Evolutionary conservation across 2,888 invertebrate species (phyloP), one percentile per base, ranked within the genome.

Genomic region (Apotomis turbidana): DNA sequence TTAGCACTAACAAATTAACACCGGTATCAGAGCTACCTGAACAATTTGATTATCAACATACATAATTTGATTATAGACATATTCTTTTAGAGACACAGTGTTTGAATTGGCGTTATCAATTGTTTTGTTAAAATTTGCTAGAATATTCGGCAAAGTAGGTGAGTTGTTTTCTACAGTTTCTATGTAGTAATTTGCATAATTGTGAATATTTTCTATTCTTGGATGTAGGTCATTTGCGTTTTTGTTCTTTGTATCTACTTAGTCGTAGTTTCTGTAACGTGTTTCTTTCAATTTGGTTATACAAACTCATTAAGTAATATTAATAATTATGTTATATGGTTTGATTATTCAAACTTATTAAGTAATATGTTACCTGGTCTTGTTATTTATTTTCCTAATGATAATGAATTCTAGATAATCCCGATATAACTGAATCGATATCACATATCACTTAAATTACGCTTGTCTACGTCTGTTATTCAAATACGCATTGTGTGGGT

Each of bases 121-220:
- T 46, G 46, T 60, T 60, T 44, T 12, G 59, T 5, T 3, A 54
- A 5, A 41, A 5, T n/a, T 41, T 64, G 54, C 44, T 27, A 41
- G 27, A 44, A 55, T 46, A 27, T 54, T 44, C 15, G 44, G 1
- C 15, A 5, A 44, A 12, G 2, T 44, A n/a, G 6, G 4, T 64
- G 41, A 55, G 15, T 54, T 66, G 57, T 55, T 55, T 57, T 36
- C 46, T 36, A 44, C 46, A 13, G 44, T 46, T n/a, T 58, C 38
- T 12, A 38, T n/a, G 10, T 9, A 54, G 52, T 52, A 38, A 38
- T 27, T 66, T 57, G 46, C 36, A 10, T 64, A 49, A 10, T 49
- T 6, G 49, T 49, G n/a, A 46, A 57, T 66, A 66, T 66, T 57
- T 64, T 64, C 51, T 62, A 62, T 51, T 52, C n/a, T 4, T 41